Evolutionary conservation across 2,113 vertebrate species (phyloP).

Genomic region (Mesitornis unicolor): DNA sequence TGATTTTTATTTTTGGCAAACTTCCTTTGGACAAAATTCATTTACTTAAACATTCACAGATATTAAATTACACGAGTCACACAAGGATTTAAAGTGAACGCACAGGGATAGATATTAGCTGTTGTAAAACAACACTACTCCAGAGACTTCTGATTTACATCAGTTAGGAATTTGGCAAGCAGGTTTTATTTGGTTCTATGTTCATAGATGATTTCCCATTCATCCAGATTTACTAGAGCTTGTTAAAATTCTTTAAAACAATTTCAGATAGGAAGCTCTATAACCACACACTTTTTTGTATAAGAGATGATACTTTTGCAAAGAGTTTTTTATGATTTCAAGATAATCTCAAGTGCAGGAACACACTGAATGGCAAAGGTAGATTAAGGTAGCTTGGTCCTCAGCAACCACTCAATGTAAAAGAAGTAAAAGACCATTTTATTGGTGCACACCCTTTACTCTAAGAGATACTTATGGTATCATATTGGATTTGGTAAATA

Average conservation of each 20-base stretch:
- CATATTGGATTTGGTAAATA: background rate
- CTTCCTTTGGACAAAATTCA: slow-evolving; percentile 11
- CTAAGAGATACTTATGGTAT: background rate
- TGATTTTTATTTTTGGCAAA: slow-evolving; percentile 24
- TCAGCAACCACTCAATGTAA: background rate
- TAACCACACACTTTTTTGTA: background rate
- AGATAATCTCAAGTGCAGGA: background rate
- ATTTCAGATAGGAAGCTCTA: slow-evolving; percentile 19
- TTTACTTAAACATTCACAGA: slow-evolving; percentile 29
- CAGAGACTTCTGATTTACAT: slow-evolving; percentile 54
- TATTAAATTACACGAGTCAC: slow-evolving; percentile 52
- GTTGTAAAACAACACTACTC: slow-evolving; percentile 51
- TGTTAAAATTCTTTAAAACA: slow-evolving; percentile 30
- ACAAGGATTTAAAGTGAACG: slow-evolving; percentile 28
- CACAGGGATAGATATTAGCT: slow-evolving; percentile 20
- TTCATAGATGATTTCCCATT: slow-evolving; percentile 57
- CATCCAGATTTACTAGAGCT: slow-evolving; percentile 32
- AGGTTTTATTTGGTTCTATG: slow-evolving; percentile 38
- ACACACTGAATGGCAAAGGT: background rate
- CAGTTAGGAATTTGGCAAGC: slow-evolving; percentile 48
- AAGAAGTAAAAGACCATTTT: background rate
- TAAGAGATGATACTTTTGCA: background rate
- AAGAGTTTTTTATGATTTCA: background rate
- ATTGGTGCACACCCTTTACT: background rate
- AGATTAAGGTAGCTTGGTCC: background rate